Evolutionary conservation across 2,113 vertebrate genomes (phyloP), one percentile per base, ranked within the genome.

Genomic region (Ceyx melanurus): DNA sequence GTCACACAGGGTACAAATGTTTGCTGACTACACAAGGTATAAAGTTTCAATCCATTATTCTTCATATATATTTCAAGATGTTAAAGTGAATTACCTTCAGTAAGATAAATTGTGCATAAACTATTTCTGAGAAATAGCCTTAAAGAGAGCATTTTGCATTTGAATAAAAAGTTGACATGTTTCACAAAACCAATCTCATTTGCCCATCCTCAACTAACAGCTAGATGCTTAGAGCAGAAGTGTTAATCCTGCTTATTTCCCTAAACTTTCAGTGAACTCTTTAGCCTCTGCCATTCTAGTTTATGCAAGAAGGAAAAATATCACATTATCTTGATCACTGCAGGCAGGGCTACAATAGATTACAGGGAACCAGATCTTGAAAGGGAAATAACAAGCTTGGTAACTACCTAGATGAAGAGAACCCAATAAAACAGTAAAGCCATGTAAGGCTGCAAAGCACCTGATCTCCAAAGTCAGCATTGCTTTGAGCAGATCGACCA

Each of bases 11-110:
- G 51, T 78, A 87, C 40, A 76, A 91, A 83, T 65, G 48, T 65
- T 86, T 93, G 66, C 88, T 97, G 78, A 93, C 68, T 53, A 16
- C 19, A 56, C 22, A 93, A 77, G 15, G 72, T 65, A 86, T 67
- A 89, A 83, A 82, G 76, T 67, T 51, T 43, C 51, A 53, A 61
- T 75, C 29, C 76, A 64, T 79, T 85, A 64, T 79, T 85, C 37
- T 81, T 92, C 35, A 83, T 21, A 40, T 17, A 33, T 40, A 31
- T 68, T 90, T 79, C 60, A 85, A 67, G 31, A 87, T 35, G 51
- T 23, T 93, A 68, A 26, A 88, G 84, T 72, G 40, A 84, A 93
- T 90, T 90, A 88, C 73, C 66, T 62, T 60, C 57, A 29, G 11
- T 56, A 46, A 81, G 64, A 88, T 79, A 54, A 64, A 81, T 2